Percentiles rank a stretch among this genome's conserved stretches.
Evolutionary conservation across 1,140 invertebrate genomes (phyloP).

Genomic region (Ceratitis capitata): DNA sequence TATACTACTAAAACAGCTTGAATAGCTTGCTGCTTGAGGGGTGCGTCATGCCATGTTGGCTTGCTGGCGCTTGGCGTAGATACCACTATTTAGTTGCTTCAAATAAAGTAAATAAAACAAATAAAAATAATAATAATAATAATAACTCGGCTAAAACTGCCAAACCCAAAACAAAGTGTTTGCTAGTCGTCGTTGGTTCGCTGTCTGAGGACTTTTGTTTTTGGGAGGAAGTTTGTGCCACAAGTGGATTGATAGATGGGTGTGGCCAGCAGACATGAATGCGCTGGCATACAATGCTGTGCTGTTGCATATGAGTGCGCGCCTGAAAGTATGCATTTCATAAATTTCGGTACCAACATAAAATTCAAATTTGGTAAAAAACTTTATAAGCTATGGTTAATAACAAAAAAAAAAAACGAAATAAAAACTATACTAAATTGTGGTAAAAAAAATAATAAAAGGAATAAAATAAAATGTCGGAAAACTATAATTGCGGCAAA

Average conservation of each 20-base stretch:
- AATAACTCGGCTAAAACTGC: background rate
- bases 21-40: background rate
- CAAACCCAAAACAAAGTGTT: background rate
- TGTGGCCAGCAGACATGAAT: background rate
- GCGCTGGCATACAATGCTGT: background rate
- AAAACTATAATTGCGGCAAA: constrained; percentile 28
- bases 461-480: background rate
- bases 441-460: background rate
- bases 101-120: background rate
- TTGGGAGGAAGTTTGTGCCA: constrained; percentile 19
- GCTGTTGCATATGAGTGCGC: background rate
- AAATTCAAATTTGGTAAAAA: too few species aligned
- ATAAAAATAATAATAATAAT: too few species aligned
- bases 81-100: background rate
- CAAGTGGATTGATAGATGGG: constrained; percentile 13
- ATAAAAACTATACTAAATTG: background rate
- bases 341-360: background rate
- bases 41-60: background rate
- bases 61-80: background rate
- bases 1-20: background rate
- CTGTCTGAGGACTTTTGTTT: constrained; percentile 1
- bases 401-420: background rate
- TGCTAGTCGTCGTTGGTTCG: background rate
- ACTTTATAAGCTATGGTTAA: too few species aligned
- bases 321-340: constrained; percentile 24